Percentiles rank a stretch among this genome's conserved stretches.
Evolutionary conservation across 2,888 invertebrate species (phyloP).

Genomic region (Scrobipalpa atriplicella): DNA sequence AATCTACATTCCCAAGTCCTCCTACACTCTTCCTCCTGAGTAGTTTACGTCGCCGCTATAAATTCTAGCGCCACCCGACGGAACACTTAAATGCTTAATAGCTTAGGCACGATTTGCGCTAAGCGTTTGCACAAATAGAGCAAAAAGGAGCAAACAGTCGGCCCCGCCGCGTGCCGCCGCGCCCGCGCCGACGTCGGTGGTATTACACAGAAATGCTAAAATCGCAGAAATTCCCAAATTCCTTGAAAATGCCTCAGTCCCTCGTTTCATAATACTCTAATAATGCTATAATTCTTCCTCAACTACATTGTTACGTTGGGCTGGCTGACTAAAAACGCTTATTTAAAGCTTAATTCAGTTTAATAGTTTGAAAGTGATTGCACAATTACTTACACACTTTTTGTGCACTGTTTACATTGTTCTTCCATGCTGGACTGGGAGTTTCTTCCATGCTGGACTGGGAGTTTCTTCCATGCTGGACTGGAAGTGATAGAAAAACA

Average conservation of each 20-base stretch:
- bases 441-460: too few relatives aligned
- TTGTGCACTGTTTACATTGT: neutral
- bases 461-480: too few relatives aligned
- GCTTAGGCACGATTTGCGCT: constrained; percentile 18
- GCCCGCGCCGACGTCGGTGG: constrained; percentile 21
- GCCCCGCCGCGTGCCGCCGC: constrained; percentile 1
- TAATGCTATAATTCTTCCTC: constrained; percentile 49
- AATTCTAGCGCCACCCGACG: constrained; percentile 17
- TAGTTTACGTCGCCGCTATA: neutral
- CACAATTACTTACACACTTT: constrained; percentile 4
- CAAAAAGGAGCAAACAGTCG: constrained; percentile 10
- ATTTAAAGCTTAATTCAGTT: constrained; percentile 21
- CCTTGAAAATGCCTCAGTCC: constrained; percentile 27
- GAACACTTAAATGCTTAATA: constrained; percentile 22
- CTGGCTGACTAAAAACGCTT: constrained; percentile 7
- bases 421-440: too few relatives aligned
- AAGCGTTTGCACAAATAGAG: constrained; percentile 22
- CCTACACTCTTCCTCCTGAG: neutral
- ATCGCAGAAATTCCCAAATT: constrained; percentile 28
- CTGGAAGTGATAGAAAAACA: too few relatives aligned
- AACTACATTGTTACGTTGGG: constrained; percentile 8
- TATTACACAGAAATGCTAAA: constrained; percentile 42
- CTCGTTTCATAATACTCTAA: constrained; percentile 40
- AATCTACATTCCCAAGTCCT: neutral
- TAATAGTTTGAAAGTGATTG: constrained; percentile 13